Evolutionary conservation across 2,888 invertebrate genomes (phyloP), one percentile per base, ranked within the genome.

Genomic region (Ditylenchus weischeri): DNA sequence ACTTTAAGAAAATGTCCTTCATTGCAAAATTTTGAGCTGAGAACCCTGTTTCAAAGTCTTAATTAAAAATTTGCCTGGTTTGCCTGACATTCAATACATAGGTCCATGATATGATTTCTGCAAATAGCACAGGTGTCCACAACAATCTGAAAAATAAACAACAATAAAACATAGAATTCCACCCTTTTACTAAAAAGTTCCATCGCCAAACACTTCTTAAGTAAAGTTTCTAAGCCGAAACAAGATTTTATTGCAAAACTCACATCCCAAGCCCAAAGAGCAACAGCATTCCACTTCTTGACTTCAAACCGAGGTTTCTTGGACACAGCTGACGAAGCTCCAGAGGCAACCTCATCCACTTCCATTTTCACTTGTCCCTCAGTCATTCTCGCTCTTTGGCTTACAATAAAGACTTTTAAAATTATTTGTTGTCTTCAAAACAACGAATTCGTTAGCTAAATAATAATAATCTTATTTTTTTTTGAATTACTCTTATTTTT

Each of bases 101-200:
- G 87, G 86, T 98, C 98, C 98, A 98, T 98, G 78, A 98, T 98
- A 85, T 98, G 96, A 86, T 98, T 98, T 65, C 98, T 89, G 84
- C 98, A 98, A 85, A 98, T 98, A 78, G 98, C 98, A 86, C 98
- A 98, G 85, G 98, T 98, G 84, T 98, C 98, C 18, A 98, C 96
- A 62, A 96, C 95, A 86, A 98, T 98, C 54, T 54, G n/a, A 54
- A 54, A 7, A 54, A 29, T 29, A 29, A 43, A 43, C 43, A 43
- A 43, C 13, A 3, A 15, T 43, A 43, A 43, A 43, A 43, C 8
- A 43, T 8, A 13, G 29, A 29, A 29, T 29, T 5, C 29, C 8
- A 3, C 8, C 1, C 2, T 43, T 43, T 13, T 43, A 43, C 13
- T 43, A 43, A 43, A 43, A 43, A 15, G 3, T 86, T 98, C 87